Evolutionary conservation across 92 coral and sea anemone species (phyloP).

Genomic region (Meandrina meandrites): DNA sequence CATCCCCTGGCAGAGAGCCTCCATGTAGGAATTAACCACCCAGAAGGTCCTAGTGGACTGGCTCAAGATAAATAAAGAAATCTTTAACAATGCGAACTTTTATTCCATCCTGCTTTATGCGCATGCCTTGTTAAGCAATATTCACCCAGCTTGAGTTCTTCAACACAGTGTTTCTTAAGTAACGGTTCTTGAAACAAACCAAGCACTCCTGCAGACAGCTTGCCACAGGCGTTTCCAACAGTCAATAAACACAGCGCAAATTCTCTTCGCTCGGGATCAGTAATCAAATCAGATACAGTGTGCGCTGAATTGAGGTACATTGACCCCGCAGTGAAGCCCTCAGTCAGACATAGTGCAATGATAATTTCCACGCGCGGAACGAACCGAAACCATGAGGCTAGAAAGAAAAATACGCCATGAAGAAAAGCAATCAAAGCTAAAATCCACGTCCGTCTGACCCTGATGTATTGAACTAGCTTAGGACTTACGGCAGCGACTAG

Average conservation of each 20-base stretch:
- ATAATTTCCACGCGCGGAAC: conserved; percentile 64
- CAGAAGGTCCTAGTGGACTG: neutral
- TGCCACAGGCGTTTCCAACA: conserved; percentile 82
- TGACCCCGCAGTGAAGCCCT: conserved; percentile 86
- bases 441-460: conserved; percentile 77
- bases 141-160: conserved; percentile 61
- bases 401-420: conserved; percentile 62
- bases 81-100: conserved; percentile 21
- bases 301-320: conserved; percentile 86
- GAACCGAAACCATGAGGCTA: conserved; percentile 76
- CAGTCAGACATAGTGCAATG: conserved; percentile 65
- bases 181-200: conserved; percentile 78
- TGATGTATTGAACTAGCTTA: conserved; percentile 55
- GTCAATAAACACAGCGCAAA: conserved; percentile 80
- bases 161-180: conserved; percentile 67
- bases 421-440: conserved; percentile 57
- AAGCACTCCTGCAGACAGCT: conserved; percentile 65
- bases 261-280: conserved; percentile 55
- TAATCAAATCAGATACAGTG: conserved; percentile 71
- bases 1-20: no score
- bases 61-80: neutral
- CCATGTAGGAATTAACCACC: no score
- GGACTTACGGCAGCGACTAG: conserved; percentile 60
- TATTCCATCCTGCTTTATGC: conserved; percentile 62
- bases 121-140: conserved; percentile 78